phyloP scores from a whole-genome alignment of 2,797 vertebrate genomes.

The Chloroceryle amazona region DNA sequence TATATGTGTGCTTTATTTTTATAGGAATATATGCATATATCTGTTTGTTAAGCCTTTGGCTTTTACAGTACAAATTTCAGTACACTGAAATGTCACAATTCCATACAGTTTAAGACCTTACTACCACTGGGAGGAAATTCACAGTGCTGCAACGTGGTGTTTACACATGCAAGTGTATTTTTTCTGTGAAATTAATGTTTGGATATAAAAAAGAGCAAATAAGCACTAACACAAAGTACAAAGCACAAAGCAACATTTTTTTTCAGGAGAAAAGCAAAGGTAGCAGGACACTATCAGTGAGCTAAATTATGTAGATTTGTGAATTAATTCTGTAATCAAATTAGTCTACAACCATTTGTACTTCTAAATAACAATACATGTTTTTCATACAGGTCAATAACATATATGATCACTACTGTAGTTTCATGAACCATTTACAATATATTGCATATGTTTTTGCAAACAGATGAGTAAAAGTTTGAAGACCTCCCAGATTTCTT shows the following conservation, averaged over 20 bases:
- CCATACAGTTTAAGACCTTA: neutral
- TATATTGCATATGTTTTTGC: neutral
- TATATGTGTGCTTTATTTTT: neutral
- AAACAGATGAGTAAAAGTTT: neutral
- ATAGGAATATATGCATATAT: neutral
- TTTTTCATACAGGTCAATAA: neutral
- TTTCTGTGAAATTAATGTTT: neutral
- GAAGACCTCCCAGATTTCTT: neutral
- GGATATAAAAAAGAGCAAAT: neutral
- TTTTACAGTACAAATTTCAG: neutral
- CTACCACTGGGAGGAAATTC: neutral
- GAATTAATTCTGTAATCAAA: neutral
- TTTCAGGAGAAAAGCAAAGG: neutral
- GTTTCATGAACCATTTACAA: neutral
- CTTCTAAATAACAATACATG: neutral
- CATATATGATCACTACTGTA: neutral
- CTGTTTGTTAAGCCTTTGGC: neutral
- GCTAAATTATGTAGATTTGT: neutral
- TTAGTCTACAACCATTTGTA: neutral
- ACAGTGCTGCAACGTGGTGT: neutral
- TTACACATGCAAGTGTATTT: neutral
- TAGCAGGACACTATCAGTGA: neutral
- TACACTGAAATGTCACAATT: neutral
- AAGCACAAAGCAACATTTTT: neutral
- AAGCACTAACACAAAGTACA: neutral